These are phyloP conservation scores for Ctenomys sociabilis DNA, from an alignment of 2,113 vertebrate species.

Conservation along the genomic window DNA sequence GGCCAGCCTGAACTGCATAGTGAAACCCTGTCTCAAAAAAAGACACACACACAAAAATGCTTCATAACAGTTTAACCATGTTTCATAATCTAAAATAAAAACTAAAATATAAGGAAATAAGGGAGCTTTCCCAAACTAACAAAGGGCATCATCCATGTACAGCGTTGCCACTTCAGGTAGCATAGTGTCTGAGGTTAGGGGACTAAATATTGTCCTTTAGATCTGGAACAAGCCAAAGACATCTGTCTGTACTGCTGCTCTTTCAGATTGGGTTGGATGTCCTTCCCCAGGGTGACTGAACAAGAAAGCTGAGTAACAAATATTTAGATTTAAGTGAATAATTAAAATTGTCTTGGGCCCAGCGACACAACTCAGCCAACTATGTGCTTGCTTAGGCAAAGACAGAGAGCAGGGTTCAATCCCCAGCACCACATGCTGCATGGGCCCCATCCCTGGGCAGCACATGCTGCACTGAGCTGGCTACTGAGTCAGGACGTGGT, in stretches of 20 bases:
- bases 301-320: background rate
- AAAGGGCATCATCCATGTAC: background rate
- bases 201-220: background rate
- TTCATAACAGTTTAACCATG: background rate
- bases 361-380: too few species aligned
- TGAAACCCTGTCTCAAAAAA: too few species aligned
- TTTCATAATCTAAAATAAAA: background rate
- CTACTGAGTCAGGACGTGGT: too few species aligned
- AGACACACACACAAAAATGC: background rate
- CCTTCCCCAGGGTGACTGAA: background rate
- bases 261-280: background rate
- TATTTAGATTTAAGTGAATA: background rate
- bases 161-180: background rate
- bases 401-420: too few species aligned
- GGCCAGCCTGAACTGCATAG: too few species aligned
- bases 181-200: background rate
- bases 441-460: too few species aligned
- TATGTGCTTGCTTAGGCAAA: too few species aligned
- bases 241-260: background rate
- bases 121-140: background rate
- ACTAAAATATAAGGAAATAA: background rate
- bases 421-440: too few species aligned
- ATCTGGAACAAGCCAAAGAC: background rate
- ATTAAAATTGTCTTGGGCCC: background rate
- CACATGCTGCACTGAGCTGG: too few species aligned